Evolutionary conservation across 2,113 vertebrate genomes (phyloP), one percentile per base, ranked within the genome.

Genomic region (Microcebus tavaratra): DNA sequence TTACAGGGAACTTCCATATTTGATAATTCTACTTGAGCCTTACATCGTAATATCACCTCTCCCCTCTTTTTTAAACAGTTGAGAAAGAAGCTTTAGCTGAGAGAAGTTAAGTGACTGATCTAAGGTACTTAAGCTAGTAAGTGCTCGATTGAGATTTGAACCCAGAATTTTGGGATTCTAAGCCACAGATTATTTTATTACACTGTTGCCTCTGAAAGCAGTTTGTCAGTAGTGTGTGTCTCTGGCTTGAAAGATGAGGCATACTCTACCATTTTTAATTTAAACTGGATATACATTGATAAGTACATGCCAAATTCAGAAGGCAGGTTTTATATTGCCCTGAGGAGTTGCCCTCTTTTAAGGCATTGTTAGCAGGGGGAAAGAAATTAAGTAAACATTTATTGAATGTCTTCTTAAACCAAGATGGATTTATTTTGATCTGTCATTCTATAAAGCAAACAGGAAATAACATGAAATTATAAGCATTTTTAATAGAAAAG

Each of bases 401-500:
- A 23, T 75, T 91, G 87, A 95, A 39, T 83, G 18, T 45, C 42
- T 90, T 82, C 29, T 86, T 50, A 83, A 76, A 90, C 45, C 34
- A 85, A 92, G 57, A 92, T n/a, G n/a, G 25, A 57, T 92, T 94
- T 96, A 48, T 96, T 94, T 96, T 67, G 12, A 70, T 88, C 55
- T 93, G 29, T 73, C 67, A 55, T 70, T 90, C 45, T 94, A 9
- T 87, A 83, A 73, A 92, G 53, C 34, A 91, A 76, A 93, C 20
- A 95, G 53, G 68, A 90, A 57, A 45, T 94, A 80, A 59, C 8
- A 42, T 59, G 89, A 93, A 87, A 70, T 95, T 59, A 76, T 27
- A 42, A 81, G 50, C 29, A 68, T 88, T 96, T 78, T 95, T 27
- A 91, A 91, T 55, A 59, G 31, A 50, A 88, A 91, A 75, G 76